A percentile compares a stretch with the other conserved stretches of the same genome.
phyloP scores from a whole-genome alignment of 2,113 vertebrate genomes.

The Limnothrissa miodon region DNA sequence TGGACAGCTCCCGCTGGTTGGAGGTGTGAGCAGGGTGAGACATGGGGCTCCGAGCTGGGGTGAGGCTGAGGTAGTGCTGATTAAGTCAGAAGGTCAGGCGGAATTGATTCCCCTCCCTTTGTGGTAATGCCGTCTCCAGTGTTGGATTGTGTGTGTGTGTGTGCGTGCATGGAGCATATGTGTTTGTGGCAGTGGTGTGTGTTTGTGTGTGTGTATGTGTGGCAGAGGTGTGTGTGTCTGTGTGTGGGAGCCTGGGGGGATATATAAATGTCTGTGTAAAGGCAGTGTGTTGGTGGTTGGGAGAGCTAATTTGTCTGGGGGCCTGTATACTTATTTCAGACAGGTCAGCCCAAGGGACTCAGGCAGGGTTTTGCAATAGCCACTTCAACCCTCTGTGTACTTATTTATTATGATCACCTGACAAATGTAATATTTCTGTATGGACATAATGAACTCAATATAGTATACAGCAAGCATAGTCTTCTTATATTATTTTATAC shows the following conservation, averaged over 20 bases:
- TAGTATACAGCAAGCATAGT: too few relatives aligned
- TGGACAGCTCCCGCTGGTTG: not conserved
- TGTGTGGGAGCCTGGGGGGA: too few relatives aligned
- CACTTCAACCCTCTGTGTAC: not conserved
- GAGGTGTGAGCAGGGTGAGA: not conserved
- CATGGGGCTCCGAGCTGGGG: conserved; percentile 52
- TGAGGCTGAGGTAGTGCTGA: conserved; percentile 57
- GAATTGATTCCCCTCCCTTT: conserved; percentile 69
- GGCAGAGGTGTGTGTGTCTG: conserved; percentile 10
- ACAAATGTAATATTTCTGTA: not conserved
- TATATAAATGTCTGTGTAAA: too few relatives aligned
- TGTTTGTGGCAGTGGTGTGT: not conserved
- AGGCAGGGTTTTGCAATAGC: not conserved
- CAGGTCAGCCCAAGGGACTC: conserved; percentile 10
- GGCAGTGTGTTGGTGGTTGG: not conserved
- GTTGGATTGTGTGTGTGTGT: conserved; percentile 31
- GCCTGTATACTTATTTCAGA: conserved; percentile 29
- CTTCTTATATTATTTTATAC: too few relatives aligned
- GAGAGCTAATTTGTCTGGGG: conserved; percentile 23
- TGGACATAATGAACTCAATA: not conserved
- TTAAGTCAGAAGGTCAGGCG: conserved; percentile 75
- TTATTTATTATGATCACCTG: not conserved
- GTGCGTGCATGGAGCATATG: too few relatives aligned
- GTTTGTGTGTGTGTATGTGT: conserved; percentile 1
- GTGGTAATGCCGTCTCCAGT: conserved; percentile 44